Evolutionary conservation across 2,888 invertebrate species (phyloP).

Genomic region (Cetonia aurata): DNA sequence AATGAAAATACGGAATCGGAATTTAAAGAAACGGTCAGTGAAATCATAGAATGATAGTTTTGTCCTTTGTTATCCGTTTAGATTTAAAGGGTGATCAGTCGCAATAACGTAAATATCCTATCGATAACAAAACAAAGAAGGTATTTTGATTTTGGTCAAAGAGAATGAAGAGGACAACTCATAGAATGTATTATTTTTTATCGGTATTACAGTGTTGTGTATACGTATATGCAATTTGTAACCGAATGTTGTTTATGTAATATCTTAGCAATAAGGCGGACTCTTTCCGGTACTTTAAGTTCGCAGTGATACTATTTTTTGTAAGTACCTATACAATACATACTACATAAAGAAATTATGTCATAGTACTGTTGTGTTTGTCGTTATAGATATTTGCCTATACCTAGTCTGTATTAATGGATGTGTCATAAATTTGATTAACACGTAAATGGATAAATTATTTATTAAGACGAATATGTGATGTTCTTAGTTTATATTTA

Average conservation of each 20-base stretch:
- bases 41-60: background rate
- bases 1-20: constrained; percentile 17
- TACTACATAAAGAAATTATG: background rate
- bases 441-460: constrained; percentile 8
- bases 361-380: constrained; percentile 37
- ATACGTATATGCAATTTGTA: constrained; percentile 32
- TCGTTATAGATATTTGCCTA: constrained; percentile 28
- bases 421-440: constrained; percentile 16
- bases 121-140: background rate
- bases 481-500: constrained; percentile 2
- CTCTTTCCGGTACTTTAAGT: constrained; percentile 41
- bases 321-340: constrained; percentile 8
- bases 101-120: constrained; percentile 42
- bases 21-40: constrained; percentile 10
- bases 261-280: constrained; percentile 54
- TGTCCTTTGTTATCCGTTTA: constrained; percentile 17
- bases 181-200: constrained; percentile 31
- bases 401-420: constrained; percentile 21
- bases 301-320: constrained; percentile 51
- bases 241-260: constrained; percentile 45
- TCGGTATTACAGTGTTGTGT: constrained; percentile 35
- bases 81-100: constrained; percentile 27
- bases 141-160: constrained; percentile 18
- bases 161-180: constrained; percentile 21
- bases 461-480: constrained; percentile 26